Conservation (phyloP, 2,888 invertebrate species). For the Eupeodes latifasciatus region DNA sequence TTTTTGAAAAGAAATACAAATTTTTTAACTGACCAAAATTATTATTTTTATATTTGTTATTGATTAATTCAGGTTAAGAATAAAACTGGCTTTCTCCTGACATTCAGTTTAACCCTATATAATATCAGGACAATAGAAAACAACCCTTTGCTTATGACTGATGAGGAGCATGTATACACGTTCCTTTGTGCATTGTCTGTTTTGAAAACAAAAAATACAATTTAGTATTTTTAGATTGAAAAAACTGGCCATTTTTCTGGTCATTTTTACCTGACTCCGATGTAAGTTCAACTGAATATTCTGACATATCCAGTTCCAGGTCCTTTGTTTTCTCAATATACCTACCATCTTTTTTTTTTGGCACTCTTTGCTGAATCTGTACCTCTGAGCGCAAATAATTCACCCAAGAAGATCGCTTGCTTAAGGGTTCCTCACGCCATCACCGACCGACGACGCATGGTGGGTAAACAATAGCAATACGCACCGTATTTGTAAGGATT, state of each 20-base stretch:
- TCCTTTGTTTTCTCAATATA: slow-evolving; percentile 31
- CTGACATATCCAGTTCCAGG: slow-evolving; percentile 6
- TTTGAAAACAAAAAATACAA: slow-evolving; percentile 5
- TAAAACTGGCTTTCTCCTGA: slow-evolving; percentile 11
- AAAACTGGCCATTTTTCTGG: slow-evolving; percentile 58
- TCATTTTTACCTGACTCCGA: slow-evolving; percentile 38
- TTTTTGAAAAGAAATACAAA: slow-evolving; percentile 15
- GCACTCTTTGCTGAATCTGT: neutral
- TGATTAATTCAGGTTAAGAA: slow-evolving; percentile 33
- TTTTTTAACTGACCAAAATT: slow-evolving; percentile 16
- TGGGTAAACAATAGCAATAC: slow-evolving; percentile 31
- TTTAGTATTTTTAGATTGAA: neutral
- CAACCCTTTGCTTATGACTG: slow-evolving; percentile 7
- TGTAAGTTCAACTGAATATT: slow-evolving; percentile 48
- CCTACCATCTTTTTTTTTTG: neutral
- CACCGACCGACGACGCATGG: neutral
- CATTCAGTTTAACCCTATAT: neutral
- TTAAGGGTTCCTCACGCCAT: slow-evolving; percentile 49
- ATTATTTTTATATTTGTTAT: slow-evolving; percentile 9
- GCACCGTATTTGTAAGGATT: slow-evolving; percentile 49
- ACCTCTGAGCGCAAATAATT: neutral
- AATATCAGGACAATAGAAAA: neutral
- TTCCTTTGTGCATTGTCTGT: neutral
- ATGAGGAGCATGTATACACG: neutral
- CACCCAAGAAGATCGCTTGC: slow-evolving; percentile 55